Conservation (phyloP, 2,797 vertebrate species). For the Gadopsis bispinosus region DNA sequence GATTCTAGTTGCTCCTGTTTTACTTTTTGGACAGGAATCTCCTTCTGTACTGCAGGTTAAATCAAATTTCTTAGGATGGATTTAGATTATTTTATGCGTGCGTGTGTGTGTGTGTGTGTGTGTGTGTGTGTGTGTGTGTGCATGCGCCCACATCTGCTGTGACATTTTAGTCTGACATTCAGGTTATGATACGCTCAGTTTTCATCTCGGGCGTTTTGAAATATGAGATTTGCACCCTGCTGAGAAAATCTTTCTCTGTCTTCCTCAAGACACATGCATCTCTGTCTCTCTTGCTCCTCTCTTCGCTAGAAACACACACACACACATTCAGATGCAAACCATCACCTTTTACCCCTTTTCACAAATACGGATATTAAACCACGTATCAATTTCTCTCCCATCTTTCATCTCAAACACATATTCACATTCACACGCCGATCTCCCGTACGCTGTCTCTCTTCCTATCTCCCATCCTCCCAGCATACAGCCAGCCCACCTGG, state of each 20-base stretch:
- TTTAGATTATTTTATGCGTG: slow-evolving; percentile 41
- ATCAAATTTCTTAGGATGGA: slow-evolving; percentile 39
- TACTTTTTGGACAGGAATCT: slow-evolving; percentile 19
- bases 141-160: slow-evolving; percentile 36
- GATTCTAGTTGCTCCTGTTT: slow-evolving; percentile 16
- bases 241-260: slow-evolving; percentile 57
- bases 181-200: slow-evolving; percentile 44
- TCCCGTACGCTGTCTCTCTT: slow-evolving; percentile 7
- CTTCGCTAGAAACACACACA: neutral
- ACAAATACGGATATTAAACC: slow-evolving; percentile 78
- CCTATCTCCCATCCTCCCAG: slow-evolving; percentile 38
- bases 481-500: slow-evolving; percentile 61
- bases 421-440: slow-evolving; percentile 43
- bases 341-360: slow-evolving; percentile 49
- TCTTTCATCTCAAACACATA: slow-evolving; percentile 63
- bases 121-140: too few relatives aligned
- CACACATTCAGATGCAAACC: slow-evolving; percentile 62
- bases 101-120: neutral
- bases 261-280: slow-evolving; percentile 26
- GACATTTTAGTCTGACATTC: slow-evolving; percentile 73
- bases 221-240: slow-evolving; percentile 51
- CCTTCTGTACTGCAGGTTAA: slow-evolving; percentile 32
- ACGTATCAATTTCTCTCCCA: slow-evolving; percentile 52
- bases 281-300: slow-evolving; percentile 19
- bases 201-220: slow-evolving; percentile 64